Evolutionary conservation across 2,888 invertebrate species (phyloP), one percentile per base, ranked within the genome.

Genomic region (Xiphydria camelus): DNA sequence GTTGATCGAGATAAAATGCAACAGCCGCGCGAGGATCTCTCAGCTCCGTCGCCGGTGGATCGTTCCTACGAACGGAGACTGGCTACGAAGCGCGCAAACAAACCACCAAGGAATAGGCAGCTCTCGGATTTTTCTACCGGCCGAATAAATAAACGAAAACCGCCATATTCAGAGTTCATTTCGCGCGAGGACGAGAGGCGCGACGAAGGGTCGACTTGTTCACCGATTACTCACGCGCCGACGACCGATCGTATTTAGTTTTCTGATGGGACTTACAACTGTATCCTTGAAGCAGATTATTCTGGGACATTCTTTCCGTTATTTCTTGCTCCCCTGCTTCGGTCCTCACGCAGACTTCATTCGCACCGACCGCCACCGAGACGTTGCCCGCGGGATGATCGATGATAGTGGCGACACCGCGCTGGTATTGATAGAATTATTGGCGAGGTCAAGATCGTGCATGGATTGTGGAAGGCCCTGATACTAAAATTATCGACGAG

Each of bases 121-220:
- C 40, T 48, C 56, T 62, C 64, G 55, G 58, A 47, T 65, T 55
- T 66, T 60, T 53, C 45, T 43, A 46, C 54, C 44, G 52, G 38
- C 51, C 31, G 45, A 45, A 55, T 57, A 71, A 71, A 71, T 71
- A 71, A 71, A 71, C 62, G 69, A 71, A 69, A 70, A 62, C 66
- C 70, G 71, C 71, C 70, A 71, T 71, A 64, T 64, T 65, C 62
- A 64, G 51, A 59, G 61, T 64, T 70, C 66, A 70, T 53, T 67
- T 66, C 53, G 57, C 54, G 52, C 40, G 35, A 49, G 34, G 37
- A 38, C 36, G 35, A 37, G 36, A 42, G 34, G 42, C n/a, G 23
- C 25, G 22, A 9, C 9, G 19, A 17, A 22, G 19, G n/a, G 6
- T 34, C 5, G 7, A 41, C 7, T 25, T 17, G 22, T 29, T 40